These are phyloP conservation scores for Meda fulgida DNA, from an alignment of 2,797 vertebrate genomes.

Conservation along the genomic window DNA sequence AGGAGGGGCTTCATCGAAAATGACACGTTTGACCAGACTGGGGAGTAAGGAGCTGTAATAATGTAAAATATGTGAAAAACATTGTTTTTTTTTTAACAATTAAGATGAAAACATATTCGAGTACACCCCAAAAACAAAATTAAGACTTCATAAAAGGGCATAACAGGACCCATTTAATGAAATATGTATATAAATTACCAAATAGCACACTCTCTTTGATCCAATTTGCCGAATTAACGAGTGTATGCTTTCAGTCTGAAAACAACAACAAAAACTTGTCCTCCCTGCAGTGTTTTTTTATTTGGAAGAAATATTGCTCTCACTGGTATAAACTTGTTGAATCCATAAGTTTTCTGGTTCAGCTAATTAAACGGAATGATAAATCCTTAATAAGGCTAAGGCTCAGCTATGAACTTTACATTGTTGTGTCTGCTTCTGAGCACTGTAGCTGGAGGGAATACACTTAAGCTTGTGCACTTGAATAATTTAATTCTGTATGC, in stretches of 20 bases:
- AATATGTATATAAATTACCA: not conserved
- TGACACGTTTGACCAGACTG: no score
- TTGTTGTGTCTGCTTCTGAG: not conserved
- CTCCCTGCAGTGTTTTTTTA: not conserved
- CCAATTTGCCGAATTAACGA: not conserved
- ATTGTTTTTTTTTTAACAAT: no score
- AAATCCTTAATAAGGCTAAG: constrained; percentile 18
- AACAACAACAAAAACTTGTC: not conserved
- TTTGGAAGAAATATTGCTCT: not conserved
- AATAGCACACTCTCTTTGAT: not conserved
- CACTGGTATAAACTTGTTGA: constrained; percentile 8
- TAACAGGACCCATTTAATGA: not conserved
- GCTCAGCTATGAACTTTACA: not conserved
- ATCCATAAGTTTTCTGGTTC: not conserved
- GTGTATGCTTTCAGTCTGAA: not conserved
- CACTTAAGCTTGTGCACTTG: not conserved
- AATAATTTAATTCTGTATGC: constrained; percentile 16
- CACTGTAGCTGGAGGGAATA: not conserved
- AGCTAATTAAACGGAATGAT: constrained; percentile 13
- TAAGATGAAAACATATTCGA: no score
- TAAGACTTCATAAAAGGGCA: no score
- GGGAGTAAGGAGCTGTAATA: no score
- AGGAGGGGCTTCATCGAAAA: no score
- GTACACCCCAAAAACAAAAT: no score
- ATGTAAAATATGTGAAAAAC: no score